These are phyloP conservation scores for Temnothorax longispinosus DNA, from an alignment of 1,140 invertebrate species.

Conservation along the genomic window DNA sequence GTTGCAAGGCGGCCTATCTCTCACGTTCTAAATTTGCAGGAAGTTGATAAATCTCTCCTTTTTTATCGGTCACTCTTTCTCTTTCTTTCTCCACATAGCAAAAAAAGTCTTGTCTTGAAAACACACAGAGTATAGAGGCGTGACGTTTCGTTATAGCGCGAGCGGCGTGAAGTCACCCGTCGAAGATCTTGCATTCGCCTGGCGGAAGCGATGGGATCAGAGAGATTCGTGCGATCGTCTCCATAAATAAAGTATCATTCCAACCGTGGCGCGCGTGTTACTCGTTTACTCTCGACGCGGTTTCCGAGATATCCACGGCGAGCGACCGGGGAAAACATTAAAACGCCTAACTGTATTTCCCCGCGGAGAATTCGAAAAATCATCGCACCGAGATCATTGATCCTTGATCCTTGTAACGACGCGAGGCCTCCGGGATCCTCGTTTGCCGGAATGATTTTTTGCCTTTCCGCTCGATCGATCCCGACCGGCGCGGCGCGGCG, in stretches of 20 bases:
- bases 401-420: slow-evolving; percentile 61
- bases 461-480: slow-evolving; percentile 59
- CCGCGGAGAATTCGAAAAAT: slow-evolving; percentile 50
- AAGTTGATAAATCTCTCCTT: slow-evolving; percentile 67
- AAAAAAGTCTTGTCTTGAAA: neutral
- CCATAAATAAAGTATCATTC: neutral
- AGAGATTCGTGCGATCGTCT: neutral
- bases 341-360: slow-evolving; percentile 49
- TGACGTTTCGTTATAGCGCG: neutral
- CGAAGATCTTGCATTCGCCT: neutral
- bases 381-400: slow-evolving; percentile 56
- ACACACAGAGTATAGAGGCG: neutral
- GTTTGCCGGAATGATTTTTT: slow-evolving; percentile 62
- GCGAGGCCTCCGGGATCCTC: slow-evolving; percentile 60
- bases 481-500: slow-evolving; percentile 25
- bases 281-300: neutral
- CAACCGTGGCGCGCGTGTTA: neutral
- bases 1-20: slow-evolving; percentile 68
- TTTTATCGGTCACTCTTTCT: slow-evolving; percentile 46
- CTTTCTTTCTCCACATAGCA: neutral
- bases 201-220: neutral
- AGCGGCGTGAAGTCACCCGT: neutral
- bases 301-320: neutral
- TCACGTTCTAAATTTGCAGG: slow-evolving; percentile 68
- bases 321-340: slow-evolving; percentile 29